phyloP scores from a whole-genome alignment of 2,113 vertebrate species.

The Prunella himalayana region DNA sequence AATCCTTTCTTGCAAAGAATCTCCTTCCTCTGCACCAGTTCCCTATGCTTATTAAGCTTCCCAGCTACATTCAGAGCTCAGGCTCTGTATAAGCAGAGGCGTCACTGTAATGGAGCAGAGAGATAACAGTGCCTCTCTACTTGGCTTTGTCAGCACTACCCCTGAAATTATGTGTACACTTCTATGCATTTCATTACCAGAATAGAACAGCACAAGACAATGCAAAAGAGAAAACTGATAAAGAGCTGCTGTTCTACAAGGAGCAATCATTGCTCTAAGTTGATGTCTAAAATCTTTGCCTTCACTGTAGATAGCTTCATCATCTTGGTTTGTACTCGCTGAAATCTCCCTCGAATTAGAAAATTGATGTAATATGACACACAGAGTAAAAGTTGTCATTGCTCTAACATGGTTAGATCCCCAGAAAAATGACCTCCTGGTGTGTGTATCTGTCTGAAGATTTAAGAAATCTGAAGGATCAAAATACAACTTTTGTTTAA shows the following conservation, averaged over 20 bases:
- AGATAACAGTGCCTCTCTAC: constrained; percentile 11
- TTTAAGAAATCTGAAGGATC: neutral
- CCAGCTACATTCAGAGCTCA: neutral
- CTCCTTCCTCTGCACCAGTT: neutral
- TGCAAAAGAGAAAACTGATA: constrained; percentile 12
- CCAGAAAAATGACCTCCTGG: neutral
- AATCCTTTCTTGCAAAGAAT: constrained; percentile 31
- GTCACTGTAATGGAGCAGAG: neutral
- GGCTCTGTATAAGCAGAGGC: neutral
- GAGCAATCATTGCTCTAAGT: neutral
- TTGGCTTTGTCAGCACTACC: neutral
- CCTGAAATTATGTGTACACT: neutral
- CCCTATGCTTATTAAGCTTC: constrained; percentile 27
- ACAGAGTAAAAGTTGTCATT: neutral
- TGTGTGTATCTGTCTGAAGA: neutral
- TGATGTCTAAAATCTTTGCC: constrained; percentile 16
- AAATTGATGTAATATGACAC: constrained; percentile 10
- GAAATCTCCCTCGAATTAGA: neutral
- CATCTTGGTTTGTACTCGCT: neutral
- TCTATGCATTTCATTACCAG: neutral
- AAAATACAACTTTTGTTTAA: constrained; percentile 12
- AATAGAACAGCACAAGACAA: neutral
- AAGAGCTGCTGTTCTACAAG: neutral
- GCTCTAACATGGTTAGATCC: neutral
- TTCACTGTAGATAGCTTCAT: neutral